Evolutionary conservation across 2,888 invertebrate species (phyloP).

Genomic region (Tuberolachnus salignus): DNA sequence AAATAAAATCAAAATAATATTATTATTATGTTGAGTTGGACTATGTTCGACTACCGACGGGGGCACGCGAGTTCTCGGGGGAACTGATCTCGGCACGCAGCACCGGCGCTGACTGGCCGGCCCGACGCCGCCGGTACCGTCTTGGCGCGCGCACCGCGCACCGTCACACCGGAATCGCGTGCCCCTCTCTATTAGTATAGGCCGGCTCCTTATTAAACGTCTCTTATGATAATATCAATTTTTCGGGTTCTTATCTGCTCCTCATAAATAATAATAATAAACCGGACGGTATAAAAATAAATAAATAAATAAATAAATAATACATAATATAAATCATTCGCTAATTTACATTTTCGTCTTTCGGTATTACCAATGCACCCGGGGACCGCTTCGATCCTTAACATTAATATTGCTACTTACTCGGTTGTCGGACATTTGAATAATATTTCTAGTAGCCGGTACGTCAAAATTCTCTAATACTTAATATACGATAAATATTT

Average conservation of each 20-base stretch:
- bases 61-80: conserved; percentile 34
- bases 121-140: conserved; percentile 41
- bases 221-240: not conserved
- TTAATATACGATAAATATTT: not conserved
- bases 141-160: conserved; percentile 38
- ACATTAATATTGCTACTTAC: too few species aligned
- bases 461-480: not conserved
- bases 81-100: conserved; percentile 55
- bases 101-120: conserved; percentile 53
- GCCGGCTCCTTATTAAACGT: not conserved
- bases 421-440: not conserved
- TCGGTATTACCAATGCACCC: not conserved
- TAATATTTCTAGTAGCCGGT: conserved; percentile 8
- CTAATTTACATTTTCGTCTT: conserved; percentile 28
- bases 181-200: not conserved
- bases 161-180: not conserved
- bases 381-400: not conserved
- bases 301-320: not conserved
- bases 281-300: not conserved
- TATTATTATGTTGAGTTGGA: too few species aligned
- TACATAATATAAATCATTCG: not conserved
- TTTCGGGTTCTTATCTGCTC: conserved; percentile 46
- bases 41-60: conserved; percentile 46
- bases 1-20: not conserved
- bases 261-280: conserved; percentile 47